Evolutionary conservation across 2,797 vertebrate species (phyloP).

Genomic region (Morus bassanus): DNA sequence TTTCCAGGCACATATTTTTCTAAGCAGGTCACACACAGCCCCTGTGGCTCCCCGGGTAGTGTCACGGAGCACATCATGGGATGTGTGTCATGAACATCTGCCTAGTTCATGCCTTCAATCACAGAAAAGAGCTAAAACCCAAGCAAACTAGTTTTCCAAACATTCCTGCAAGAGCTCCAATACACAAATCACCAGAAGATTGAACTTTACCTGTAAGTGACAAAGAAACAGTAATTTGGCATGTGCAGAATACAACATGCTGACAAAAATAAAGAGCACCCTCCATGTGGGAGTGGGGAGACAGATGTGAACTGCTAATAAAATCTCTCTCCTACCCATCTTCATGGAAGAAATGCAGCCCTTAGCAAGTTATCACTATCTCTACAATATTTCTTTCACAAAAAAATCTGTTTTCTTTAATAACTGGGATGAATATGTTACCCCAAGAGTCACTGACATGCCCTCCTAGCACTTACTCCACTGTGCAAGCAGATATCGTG

Average conservation of each 20-base stretch:
- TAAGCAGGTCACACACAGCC: not conserved
- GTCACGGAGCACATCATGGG: not conserved
- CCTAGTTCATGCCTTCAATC: not conserved
- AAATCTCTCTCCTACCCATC: not conserved
- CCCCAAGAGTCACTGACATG: not conserved
- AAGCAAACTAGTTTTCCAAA: not conserved
- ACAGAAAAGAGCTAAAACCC: not conserved
- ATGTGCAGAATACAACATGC: slow-evolving; percentile 2
- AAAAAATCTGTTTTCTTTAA: not conserved
- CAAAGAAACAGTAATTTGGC: slow-evolving; percentile 17
- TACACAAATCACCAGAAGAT: not conserved
- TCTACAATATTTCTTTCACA: slow-evolving; percentile 4
- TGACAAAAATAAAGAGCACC: slow-evolving; percentile 35
- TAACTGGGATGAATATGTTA: not conserved
- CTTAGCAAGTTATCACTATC: slow-evolving; percentile 8
- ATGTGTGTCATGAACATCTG: not conserved
- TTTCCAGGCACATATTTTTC: not conserved
- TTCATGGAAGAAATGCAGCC: slow-evolving; percentile 30
- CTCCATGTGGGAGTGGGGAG: not conserved
- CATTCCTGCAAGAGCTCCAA: not conserved
- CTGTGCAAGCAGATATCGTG: not conserved
- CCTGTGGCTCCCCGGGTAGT: not conserved
- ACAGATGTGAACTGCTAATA: not conserved
- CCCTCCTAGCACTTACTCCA: not conserved
- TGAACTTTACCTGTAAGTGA: not conserved